A percentile compares a stretch with the other conserved stretches of the same genome.
Evolutionary conservation across 2,888 invertebrate genomes (phyloP).

Genomic region (Mycogona germanica): DNA sequence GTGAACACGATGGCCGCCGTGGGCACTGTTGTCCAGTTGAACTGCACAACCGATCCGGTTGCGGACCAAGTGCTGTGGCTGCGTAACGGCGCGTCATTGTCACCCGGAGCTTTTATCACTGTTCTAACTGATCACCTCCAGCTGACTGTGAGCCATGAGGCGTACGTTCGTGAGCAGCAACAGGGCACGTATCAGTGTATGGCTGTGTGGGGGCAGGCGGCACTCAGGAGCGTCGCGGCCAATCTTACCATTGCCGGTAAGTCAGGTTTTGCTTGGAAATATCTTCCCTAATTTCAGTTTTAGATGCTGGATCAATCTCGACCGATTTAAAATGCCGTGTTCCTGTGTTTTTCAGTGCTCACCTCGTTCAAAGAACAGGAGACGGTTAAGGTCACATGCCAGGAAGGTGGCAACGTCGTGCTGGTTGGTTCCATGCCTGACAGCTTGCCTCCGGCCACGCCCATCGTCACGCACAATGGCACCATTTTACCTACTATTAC

Average conservation of each 20-base stretch:
- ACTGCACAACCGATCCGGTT: constrained; percentile 10
- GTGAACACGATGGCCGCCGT: background rate
- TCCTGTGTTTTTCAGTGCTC: constrained; percentile 1
- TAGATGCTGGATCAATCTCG: background rate
- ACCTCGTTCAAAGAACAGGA: constrained; percentile 11
- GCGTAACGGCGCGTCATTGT: background rate
- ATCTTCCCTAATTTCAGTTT: background rate
- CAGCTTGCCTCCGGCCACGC: constrained; percentile 5
- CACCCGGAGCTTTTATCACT: no score
- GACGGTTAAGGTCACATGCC: background rate
- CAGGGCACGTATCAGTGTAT: constrained; percentile 12
- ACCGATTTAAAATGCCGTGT: background rate
- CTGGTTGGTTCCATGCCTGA: constrained; percentile 11
- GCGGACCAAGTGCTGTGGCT: constrained; percentile 5
- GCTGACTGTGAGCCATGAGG: background rate
- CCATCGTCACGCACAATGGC: constrained; percentile 14
- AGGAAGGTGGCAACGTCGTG: constrained; percentile 6
- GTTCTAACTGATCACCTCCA: constrained; percentile 1
- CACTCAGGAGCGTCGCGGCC: constrained; percentile 2
- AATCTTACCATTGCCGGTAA: constrained; percentile 13
- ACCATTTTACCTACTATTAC: background rate
- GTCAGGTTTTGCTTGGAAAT: background rate
- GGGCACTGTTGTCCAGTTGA: constrained; percentile 7
- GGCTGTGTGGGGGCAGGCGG: constrained; percentile 4
- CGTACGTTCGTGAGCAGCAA: background rate